Percentiles rank a stretch among this genome's conserved stretches.
Conservation (phyloP, 2,888 invertebrate genomes). For the Drosophila leonis region DNA sequence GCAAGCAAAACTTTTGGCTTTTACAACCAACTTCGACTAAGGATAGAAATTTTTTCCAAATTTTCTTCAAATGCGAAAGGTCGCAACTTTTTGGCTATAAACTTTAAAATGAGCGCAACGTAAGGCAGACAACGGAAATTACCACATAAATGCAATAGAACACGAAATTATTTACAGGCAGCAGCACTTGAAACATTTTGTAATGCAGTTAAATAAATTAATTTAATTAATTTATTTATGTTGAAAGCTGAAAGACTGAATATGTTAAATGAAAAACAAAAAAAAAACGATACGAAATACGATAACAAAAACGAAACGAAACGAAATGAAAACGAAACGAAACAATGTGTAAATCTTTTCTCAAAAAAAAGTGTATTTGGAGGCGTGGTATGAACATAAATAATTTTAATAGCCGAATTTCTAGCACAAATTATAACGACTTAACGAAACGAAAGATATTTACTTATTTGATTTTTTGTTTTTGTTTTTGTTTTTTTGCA, state of each 20-base stretch:
- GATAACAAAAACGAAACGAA: conserved; percentile 34
- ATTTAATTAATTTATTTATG: conserved; percentile 83
- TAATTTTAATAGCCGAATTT: conserved; percentile 81
- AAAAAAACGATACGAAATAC: conserved; percentile 37
- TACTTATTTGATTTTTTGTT: conserved; percentile 12
- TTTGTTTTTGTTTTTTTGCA: conserved; percentile 2
- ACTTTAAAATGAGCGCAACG: conserved; percentile 70
- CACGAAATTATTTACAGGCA: conserved; percentile 80
- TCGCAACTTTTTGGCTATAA: conserved; percentile 79
- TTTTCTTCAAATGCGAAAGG: conserved; percentile 50
- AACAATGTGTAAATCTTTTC: conserved; percentile 63
- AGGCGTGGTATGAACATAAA: conserved; percentile 65
- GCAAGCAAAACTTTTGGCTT: conserved; percentile 77
- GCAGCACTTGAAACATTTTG: conserved; percentile 64
- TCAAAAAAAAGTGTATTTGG: conserved; percentile 36
- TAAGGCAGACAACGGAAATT: conserved; percentile 74
- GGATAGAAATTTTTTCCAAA: conserved; percentile 75
- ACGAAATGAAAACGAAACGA: conserved; percentile 49
- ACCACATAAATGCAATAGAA: conserved; percentile 81
- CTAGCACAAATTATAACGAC: conserved; percentile 76
- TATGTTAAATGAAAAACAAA: conserved; percentile 77
- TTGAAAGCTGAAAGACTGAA: conserved; percentile 83
- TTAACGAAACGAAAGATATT: conserved; percentile 42
- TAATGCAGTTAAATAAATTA: conserved; percentile 80
- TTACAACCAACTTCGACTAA: conserved; percentile 76